Evolutionary conservation across 2,888 invertebrate genomes (phyloP), one percentile per base, ranked within the genome.

Genomic region (Malachius bipustulatus): DNA sequence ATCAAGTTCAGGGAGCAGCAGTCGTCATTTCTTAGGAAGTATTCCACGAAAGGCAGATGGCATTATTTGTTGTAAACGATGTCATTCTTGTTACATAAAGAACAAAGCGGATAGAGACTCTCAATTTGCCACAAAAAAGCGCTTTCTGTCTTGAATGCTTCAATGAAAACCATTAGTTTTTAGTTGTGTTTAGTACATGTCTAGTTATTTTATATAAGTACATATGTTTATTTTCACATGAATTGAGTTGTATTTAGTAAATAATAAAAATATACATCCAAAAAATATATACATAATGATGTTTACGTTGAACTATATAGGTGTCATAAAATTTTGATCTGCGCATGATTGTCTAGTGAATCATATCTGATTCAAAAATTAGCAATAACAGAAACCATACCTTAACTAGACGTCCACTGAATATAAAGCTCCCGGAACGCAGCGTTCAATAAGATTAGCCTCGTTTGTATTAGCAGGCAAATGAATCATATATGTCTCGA

Each of bases 61-160:
- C 12, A 30, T 13, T 3, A 30, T 30, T 14, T 10, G 30, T 14
- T 9, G 14, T 9, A 30, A 30, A 30, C 2, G 30, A 14, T 30
- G 30, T 30, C 14, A 30, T 14, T 30, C 8, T 30, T 30, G 30
- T 14, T 30, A 12, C 30, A 30, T 30, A 30, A 12, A 8, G 14
- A 30, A 30, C 14, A 30, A 30, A 30, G 14, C 13, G 12, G 30
- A 13, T 30, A 4, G 27, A 27, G 30, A 13, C 9, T 30, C 14
- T 10, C 14, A 30, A 30, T 30, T 12, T 30, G 14, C 14, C 12
- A 15, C 24, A 16, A 33, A 33, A 26, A 33, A 33, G 26, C 13
- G 33, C 33, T 13, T 33, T 15, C 13, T 30, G 14, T 30, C 30
- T 30, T 14, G 4, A 30, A 30, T 33, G 33, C 26, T 33, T 33